phyloP scores from a whole-genome alignment of 1,140 invertebrate species.

The Hylyphantes graminicola region DNA sequence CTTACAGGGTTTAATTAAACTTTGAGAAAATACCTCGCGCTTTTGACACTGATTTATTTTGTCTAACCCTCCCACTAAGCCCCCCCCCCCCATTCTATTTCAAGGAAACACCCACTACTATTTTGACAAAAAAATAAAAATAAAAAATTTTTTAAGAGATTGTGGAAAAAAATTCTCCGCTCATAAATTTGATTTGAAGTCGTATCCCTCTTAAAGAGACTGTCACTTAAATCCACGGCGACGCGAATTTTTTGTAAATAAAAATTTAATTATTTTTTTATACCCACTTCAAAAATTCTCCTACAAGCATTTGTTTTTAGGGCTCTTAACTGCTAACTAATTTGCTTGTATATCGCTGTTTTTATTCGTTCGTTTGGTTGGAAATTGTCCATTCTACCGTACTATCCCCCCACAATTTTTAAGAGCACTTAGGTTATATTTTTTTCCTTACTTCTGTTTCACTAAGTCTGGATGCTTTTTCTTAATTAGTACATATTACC shows the following conservation, averaged over 20 bases:
- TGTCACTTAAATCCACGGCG: conserved; percentile 50
- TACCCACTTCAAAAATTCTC: conserved; percentile 30
- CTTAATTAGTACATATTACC: conserved; percentile 59
- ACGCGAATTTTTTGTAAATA: conserved; percentile 44
- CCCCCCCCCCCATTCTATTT: not conserved
- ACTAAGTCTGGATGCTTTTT: conserved; percentile 32
- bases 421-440: conserved; percentile 8
- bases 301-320: conserved; percentile 38
- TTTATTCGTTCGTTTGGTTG: conserved; percentile 52
- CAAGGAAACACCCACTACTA: not conserved
- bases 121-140: conserved; percentile 33
- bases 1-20: conserved; percentile 50
- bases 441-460: conserved; percentile 18
- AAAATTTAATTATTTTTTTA: conserved; percentile 19
- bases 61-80: not conserved
- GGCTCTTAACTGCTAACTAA: conserved; percentile 53
- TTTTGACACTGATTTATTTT: conserved; percentile 59
- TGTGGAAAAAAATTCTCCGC: conserved; percentile 43
- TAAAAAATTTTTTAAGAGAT: conserved; percentile 15
- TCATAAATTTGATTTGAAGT: conserved; percentile 58
- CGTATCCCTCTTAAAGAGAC: conserved; percentile 57
- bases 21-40: conserved; percentile 53
- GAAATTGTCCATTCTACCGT: conserved; percentile 55
- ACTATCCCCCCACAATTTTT: not conserved
- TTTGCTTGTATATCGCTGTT: conserved; percentile 54